Evolutionary conservation across 2,888 invertebrate species (phyloP).

Genomic region (Lochmaea crataegi): DNA sequence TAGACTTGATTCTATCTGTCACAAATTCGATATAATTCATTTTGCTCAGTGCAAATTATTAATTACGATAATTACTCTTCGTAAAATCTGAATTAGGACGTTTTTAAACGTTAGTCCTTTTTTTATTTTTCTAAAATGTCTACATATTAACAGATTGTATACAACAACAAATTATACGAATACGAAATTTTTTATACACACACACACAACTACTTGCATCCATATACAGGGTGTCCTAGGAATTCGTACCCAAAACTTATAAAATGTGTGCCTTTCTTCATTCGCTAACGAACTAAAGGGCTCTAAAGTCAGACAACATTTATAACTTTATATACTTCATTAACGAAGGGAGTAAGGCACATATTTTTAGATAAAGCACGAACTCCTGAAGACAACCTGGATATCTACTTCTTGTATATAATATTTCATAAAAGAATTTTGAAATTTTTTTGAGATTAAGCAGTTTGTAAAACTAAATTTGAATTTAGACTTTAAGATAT

Average conservation of each 20-base stretch:
- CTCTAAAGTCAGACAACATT: no score
- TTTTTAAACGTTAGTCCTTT: background rate
- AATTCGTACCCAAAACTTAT: no score
- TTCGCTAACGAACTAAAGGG: no score
- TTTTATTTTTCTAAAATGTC: slow-evolving; percentile 37
- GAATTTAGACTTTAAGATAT: slow-evolving; percentile 32
- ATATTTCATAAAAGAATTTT: slow-evolving; percentile 41
- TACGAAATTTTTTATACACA: slow-evolving; percentile 21
- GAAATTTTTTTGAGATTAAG: slow-evolving; percentile 2
- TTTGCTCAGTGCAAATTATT: background rate
- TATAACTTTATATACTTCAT: no score
- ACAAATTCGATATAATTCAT: no score
- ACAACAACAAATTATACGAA: slow-evolving; percentile 41
- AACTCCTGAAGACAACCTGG: background rate
- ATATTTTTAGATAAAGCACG: no score
- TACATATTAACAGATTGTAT: slow-evolving; percentile 29
- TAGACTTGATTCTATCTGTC: no score
- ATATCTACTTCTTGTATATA: slow-evolving; percentile 41
- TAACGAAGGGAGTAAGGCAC: no score
- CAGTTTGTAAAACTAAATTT: slow-evolving; percentile 17
- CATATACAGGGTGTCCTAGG: no score
- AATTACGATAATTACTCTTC: background rate
- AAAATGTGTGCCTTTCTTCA: no score
- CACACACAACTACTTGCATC: background rate
- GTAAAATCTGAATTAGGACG: background rate